These are phyloP conservation scores for Apodemia zela DNA, from an alignment of 2,888 invertebrate genomes.

Conservation along the genomic window DNA sequence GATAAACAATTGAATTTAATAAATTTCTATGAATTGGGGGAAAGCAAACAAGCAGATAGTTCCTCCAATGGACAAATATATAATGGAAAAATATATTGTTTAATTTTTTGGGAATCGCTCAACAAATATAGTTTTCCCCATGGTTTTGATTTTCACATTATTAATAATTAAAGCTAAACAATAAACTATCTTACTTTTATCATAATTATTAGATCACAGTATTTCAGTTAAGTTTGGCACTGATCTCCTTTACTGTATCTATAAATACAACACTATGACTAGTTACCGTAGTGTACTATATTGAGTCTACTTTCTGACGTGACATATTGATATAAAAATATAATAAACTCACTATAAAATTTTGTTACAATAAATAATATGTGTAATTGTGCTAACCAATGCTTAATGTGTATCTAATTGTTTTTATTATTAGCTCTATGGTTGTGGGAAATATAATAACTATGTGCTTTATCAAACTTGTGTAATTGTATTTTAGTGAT, in stretches of 20 bases:
- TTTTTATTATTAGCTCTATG: neutral
- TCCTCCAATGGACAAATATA: too few relatives aligned
- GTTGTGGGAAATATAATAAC: neutral
- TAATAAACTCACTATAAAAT: neutral
- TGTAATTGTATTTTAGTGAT: too few relatives aligned
- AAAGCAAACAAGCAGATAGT: too few relatives aligned
- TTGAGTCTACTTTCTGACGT: neutral
- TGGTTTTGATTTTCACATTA: too few relatives aligned
- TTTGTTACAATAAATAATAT: neutral
- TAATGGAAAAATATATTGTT: too few relatives aligned
- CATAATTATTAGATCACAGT: neutral
- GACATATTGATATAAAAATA: neutral
- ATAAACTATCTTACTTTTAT: too few relatives aligned
- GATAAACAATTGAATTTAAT: too few relatives aligned
- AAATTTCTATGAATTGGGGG: too few relatives aligned
- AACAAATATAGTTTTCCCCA: too few relatives aligned
- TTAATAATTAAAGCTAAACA: too few relatives aligned
- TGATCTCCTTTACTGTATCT: neutral
- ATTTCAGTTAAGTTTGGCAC: neutral
- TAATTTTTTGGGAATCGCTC: too few relatives aligned
- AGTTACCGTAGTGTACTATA: neutral
- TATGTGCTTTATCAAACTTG: too few relatives aligned
- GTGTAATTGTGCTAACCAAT: neutral
- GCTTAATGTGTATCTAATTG: neutral
- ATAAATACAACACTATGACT: neutral